phyloP scores from a whole-genome alignment of 2,113 vertebrate species.

The Setophaga kirtlandii region DNA sequence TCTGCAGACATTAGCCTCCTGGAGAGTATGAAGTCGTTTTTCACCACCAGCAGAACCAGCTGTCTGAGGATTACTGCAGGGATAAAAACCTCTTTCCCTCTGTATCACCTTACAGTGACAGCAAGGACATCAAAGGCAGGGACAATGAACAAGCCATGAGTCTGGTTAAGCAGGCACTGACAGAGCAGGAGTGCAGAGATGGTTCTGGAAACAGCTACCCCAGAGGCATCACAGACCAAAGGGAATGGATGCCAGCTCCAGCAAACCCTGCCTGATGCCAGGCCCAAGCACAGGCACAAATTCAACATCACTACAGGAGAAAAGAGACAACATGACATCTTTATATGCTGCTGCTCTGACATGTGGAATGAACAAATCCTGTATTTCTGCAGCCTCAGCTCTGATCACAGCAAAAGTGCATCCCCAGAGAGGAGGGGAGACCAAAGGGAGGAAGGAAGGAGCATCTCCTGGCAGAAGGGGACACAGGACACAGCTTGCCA shows the following conservation, averaged over 20 bases:
- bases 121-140: not conserved
- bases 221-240: not conserved
- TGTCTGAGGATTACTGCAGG: not conserved
- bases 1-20: slow-evolving; percentile 33
- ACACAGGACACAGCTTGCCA: not conserved
- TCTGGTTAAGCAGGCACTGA: not conserved
- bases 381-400: not conserved
- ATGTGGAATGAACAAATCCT: not conserved
- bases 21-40: slow-evolving; percentile 16
- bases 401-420: not conserved
- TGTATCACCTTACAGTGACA: not conserved
- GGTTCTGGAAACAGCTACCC: not conserved
- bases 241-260: not conserved
- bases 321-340: not conserved
- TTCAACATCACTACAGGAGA: not conserved
- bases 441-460: not conserved
- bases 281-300: not conserved
- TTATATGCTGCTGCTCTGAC: not conserved
- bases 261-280: not conserved
- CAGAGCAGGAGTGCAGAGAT: not conserved
- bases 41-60: slow-evolving; percentile 4
- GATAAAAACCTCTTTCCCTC: not conserved
- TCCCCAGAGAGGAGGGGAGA: not conserved
- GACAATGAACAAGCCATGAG: not conserved
- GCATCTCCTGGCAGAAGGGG: not conserved